These are phyloP conservation scores for Agapornis roseicollis DNA, from an alignment of 2,113 vertebrate genomes.

Conservation along the genomic window DNA sequence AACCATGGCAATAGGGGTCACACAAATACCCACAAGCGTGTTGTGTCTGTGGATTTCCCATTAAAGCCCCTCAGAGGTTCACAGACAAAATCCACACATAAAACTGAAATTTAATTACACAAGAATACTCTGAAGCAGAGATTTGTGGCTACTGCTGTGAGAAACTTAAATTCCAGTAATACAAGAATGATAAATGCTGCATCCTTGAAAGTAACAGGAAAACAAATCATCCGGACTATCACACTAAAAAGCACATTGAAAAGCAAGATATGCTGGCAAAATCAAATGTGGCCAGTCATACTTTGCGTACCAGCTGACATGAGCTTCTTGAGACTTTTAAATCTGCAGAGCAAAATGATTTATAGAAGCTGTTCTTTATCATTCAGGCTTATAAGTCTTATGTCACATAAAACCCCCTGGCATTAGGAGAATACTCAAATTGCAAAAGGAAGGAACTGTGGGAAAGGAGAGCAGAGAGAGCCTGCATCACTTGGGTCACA, in stretches of 20 bases:
- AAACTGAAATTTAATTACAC: slow-evolving; percentile 41
- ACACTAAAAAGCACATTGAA: slow-evolving; percentile 34
- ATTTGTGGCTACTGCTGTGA: neutral
- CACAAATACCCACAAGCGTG: neutral
- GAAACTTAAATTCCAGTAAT: slow-evolving; percentile 1
- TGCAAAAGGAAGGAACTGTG: neutral
- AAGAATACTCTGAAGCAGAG: neutral
- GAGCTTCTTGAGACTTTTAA: neutral
- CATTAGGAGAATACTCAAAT: neutral
- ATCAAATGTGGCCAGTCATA: neutral
- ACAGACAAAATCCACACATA: neutral
- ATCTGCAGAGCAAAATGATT: slow-evolving; percentile 37
- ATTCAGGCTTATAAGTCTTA: neutral
- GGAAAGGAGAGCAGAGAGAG: neutral
- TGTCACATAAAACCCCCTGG: neutral
- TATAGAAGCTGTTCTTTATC: slow-evolving; percentile 36
- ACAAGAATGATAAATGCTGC: slow-evolving; percentile 4
- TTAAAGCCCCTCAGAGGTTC: neutral
- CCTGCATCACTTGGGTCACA: neutral
- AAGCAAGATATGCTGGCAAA: slow-evolving; percentile 18
- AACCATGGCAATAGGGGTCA: neutral
- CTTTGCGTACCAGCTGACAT: neutral
- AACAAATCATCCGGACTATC: slow-evolving; percentile 32
- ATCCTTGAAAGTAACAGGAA: slow-evolving; percentile 12
- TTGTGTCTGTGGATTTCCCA: neutral